Evolutionary conservation across 2,888 invertebrate genomes (phyloP), one percentile per base, ranked within the genome.

Genomic region (Rambutsinella grinnellia): DNA sequence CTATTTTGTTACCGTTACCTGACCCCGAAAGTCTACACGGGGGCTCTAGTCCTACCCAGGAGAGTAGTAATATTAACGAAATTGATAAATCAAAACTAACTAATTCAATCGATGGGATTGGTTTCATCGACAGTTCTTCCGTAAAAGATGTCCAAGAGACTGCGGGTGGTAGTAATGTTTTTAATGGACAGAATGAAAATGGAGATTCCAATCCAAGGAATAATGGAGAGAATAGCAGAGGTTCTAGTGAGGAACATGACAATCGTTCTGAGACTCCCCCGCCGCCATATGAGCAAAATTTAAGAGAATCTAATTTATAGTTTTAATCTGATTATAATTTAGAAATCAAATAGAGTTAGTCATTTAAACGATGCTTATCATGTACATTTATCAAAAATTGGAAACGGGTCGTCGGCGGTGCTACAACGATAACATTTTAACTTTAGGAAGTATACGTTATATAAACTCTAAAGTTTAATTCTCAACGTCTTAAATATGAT

Each of bases 1-100:
- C 82, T 15, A 66, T 82, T 2, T 79, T 80, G 26, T 57, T 82
- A 2, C 82, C 82, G 13, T 49, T 80, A 8, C n/a, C n/a, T n/a
- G n/a, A n/a, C n/a, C 82, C 76, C 17, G 77, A 69, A 6, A 63
- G 65, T 2, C 49, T 57, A 61, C 62, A 49, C 10, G 71, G 67
- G 13, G 66, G 49, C 15, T 21, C n/a, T 26, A 70, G 56, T 27
- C n/a, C 46, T 44, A 46, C 65, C 8, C 26, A 17, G 0, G 65
- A 65, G 2, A 36, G 28, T 23, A 66, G 27, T 27, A 21, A 68
- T 10, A 70, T 28, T 46, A 61, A 19, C n/a, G 67, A 66, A 28
- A 51, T 19, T 3, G 58, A 68, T 23, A 51, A 65, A 15, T 47
- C 3, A n/a, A 71, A 77, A 49, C 8, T n/a, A 23, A 28, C 2